phyloP scores from a whole-genome alignment of 2,797 vertebrate species.

The Apogon hyalosoma region DNA sequence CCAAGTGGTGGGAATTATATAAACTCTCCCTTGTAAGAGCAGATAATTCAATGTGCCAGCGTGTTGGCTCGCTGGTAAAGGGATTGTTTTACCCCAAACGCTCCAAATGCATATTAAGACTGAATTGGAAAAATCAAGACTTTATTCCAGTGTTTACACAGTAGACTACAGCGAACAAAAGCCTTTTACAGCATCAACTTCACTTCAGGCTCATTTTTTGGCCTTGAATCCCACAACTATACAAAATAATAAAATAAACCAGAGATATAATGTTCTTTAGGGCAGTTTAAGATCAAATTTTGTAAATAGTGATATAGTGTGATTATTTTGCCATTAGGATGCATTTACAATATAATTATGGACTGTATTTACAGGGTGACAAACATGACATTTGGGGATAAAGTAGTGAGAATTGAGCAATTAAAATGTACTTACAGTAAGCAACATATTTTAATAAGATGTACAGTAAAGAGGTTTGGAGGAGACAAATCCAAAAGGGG shows the following conservation, averaged over 20 bases:
- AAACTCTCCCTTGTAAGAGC: conserved; percentile 62
- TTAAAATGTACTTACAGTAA: no score
- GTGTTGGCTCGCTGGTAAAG: conserved; percentile 57
- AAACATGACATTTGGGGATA: conserved; percentile 1
- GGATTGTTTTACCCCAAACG: conserved; percentile 52
- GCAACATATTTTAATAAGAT: background rate
- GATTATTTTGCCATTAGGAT: conserved; percentile 32
- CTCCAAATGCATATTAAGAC: conserved; percentile 43
- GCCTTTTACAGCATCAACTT: conserved; percentile 41
- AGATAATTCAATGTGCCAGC: conserved; percentile 52
- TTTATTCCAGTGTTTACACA: conserved; percentile 40
- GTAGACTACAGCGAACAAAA: conserved; percentile 22
- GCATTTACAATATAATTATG: conserved; percentile 27
- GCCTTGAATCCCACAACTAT: conserved; percentile 24
- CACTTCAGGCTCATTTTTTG: conserved; percentile 41
- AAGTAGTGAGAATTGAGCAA: background rate
- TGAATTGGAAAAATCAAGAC: conserved; percentile 48
- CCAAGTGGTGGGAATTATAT: conserved; percentile 71
- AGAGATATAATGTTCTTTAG: conserved; percentile 1
- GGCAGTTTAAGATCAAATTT: conserved; percentile 12
- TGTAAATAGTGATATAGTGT: conserved; percentile 14
- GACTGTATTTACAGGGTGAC: background rate
- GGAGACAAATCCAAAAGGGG: background rate
- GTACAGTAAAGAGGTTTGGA: background rate
- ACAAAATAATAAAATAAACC: background rate